Evolutionary conservation across 2,888 invertebrate genomes (phyloP), one percentile per base, ranked within the genome.

Genomic region (Athetis lepigone): DNA sequence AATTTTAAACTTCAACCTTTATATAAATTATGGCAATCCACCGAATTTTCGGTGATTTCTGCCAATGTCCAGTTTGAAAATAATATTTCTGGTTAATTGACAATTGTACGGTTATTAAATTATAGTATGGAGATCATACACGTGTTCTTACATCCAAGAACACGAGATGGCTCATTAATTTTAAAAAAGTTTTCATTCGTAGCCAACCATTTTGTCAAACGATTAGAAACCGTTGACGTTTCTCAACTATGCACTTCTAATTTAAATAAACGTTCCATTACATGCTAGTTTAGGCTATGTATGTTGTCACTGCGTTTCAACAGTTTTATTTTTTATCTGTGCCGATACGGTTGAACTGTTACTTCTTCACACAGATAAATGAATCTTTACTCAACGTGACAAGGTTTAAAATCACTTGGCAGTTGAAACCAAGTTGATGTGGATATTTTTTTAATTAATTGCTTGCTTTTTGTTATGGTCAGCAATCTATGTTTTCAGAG

Each of bases 381-480:
- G 5, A 50, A 46, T 45, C 56, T 43, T 75, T 77, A 36, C 0
- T 0, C 16, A 16, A 9, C 0, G 0, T 0, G 0, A 33, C 56
- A 85, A 60, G 51, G 62, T 78, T 21, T 3, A 74, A 50, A 79
- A 60, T 84, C n/a, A 27, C 1, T 58, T 69, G 43, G 0, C 1
- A 0, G 5, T 2, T 3, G 5, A 45, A 4, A 7, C 21, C 49
- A n/a, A n/a, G 51, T 72, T 43, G 46, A 18, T 37, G 59, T 57
- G 40, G 83, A 82, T 84, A 87, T 89, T 88, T 90, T 90, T 90
- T 87, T 83, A 91, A 91, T 90, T 92, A 92, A 90, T 92, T 91
- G 89, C 81, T 77, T 82, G 87, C 73, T 88, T 89, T 89, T 91
- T 90, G 87, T 85, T 83, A 74, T 83, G 86, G 82, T 84, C 86